Evolutionary conservation across 1,140 invertebrate genomes (phyloP).

Genomic region (Stegodyphus dumicola): DNA sequence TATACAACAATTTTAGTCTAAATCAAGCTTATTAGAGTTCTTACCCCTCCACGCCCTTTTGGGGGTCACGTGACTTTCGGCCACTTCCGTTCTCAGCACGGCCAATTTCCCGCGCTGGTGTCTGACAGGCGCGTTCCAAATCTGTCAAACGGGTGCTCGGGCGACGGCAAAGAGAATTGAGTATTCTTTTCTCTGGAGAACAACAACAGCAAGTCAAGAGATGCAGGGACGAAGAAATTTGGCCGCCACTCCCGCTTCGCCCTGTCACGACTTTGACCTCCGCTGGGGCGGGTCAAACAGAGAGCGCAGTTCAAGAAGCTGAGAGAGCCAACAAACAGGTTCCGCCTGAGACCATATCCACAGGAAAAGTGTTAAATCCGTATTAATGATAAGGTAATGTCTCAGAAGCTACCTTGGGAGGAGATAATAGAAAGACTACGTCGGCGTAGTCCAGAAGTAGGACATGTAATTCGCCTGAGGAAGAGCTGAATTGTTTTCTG

Average conservation of each 20-base stretch:
- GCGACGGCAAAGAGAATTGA: background rate
- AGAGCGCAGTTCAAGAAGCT: too few species aligned
- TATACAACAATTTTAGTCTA: too few species aligned
- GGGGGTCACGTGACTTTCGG: background rate
- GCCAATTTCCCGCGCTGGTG: background rate
- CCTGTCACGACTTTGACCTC: conserved; percentile 38
- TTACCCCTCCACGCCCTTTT: too few species aligned
- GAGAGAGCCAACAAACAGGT: too few species aligned
- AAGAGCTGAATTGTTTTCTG: background rate
- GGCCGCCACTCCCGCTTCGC: background rate
- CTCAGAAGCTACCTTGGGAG: too few species aligned
- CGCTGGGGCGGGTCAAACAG: background rate
- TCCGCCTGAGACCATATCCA: too few species aligned
- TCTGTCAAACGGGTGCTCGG: background rate
- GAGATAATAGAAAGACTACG: too few species aligned
- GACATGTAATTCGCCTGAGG: too few species aligned
- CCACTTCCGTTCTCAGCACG: background rate
- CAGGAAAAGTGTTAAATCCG: too few species aligned
- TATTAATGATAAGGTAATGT: too few species aligned
- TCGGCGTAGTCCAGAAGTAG: too few species aligned
- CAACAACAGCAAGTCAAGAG: background rate
- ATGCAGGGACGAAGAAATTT: background rate
- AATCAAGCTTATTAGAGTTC: too few species aligned
- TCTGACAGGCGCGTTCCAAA: background rate
- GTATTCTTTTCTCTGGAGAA: background rate